Evolutionary conservation across 2,113 vertebrate genomes (phyloP).

Genomic region (Elephantulus edwardii): DNA sequence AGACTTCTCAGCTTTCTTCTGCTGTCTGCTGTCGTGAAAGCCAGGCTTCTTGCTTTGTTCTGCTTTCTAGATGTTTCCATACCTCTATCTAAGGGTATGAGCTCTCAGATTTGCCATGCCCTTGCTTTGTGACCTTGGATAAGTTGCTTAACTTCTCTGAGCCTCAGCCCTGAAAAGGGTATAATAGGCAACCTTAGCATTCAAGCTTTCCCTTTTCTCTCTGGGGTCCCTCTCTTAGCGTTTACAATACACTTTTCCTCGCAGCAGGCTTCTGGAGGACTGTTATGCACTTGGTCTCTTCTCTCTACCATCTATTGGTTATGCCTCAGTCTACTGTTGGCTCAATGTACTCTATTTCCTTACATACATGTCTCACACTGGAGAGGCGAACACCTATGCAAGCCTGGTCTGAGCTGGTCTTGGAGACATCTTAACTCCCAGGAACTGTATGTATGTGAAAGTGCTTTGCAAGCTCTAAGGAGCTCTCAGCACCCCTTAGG

Average conservation of each 20-base stretch:
- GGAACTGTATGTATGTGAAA: not conserved
- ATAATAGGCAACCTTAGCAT: not conserved
- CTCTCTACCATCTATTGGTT: not conserved
- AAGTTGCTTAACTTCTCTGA: constrained; percentile 15
- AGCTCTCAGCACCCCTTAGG: not conserved
- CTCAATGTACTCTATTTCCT: not conserved
- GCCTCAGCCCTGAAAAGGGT: not conserved
- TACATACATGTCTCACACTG: not conserved
- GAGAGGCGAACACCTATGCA: not conserved
- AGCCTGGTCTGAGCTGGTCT: not conserved
- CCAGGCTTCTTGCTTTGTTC: not conserved
- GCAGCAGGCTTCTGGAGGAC: not conserved
- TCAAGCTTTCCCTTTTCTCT: not conserved
- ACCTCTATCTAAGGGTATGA: not conserved
- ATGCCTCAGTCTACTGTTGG: not conserved
- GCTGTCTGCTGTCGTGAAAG: not conserved
- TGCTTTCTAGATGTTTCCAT: not conserved
- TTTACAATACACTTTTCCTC: not conserved
- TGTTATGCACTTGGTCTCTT: no score
- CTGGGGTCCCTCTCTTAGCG: not conserved
- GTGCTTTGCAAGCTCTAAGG: not conserved
- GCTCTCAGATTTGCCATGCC: not conserved
- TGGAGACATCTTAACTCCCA: not conserved
- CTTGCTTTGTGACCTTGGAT: not conserved
- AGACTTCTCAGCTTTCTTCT: not conserved